These are phyloP conservation scores for Amblyteles armatorius DNA, from an alignment of 2,888 invertebrate species.

Conservation along the genomic window DNA sequence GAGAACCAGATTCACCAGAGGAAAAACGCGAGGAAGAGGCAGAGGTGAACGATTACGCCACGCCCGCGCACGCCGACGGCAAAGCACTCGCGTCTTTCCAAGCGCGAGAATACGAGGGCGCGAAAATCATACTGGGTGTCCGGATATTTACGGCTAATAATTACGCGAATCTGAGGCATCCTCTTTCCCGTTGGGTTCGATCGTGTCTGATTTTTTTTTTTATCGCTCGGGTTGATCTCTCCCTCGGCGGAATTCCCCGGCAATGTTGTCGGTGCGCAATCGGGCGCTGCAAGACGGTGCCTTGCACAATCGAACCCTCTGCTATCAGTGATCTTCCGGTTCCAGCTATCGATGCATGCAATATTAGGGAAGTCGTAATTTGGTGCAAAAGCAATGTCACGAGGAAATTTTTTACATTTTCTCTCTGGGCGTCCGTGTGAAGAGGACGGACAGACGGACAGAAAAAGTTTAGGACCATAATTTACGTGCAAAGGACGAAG, in stretches of 20 bases:
- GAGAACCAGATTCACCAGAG: conserved; percentile 55
- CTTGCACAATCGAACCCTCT: too few relatives aligned
- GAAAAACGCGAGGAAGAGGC: conserved; percentile 41
- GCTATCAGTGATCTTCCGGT: too few relatives aligned
- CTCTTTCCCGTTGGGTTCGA: neutral
- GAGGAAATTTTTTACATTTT: too few relatives aligned
- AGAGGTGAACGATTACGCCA: conserved; percentile 59
- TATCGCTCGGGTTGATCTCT: neutral
- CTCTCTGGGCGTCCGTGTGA: too few relatives aligned
- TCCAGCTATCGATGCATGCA: too few relatives aligned
- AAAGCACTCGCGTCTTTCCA: conserved; percentile 58
- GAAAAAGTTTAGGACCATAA: too few relatives aligned
- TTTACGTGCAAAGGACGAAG: neutral
- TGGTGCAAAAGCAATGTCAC: too few relatives aligned
- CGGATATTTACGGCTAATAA: conserved; percentile 42
- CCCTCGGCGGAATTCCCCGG: too few relatives aligned
- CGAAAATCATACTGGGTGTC: conserved; percentile 50
- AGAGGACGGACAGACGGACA: too few relatives aligned
- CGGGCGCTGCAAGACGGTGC: too few relatives aligned
- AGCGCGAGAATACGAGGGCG: conserved; percentile 47
- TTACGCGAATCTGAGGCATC: neutral
- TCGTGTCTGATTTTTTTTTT: neutral
- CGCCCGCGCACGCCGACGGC: conserved; percentile 47
- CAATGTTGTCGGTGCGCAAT: too few relatives aligned
- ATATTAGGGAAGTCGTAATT: too few relatives aligned